Conservation (phyloP, 2,888 invertebrate species). For the Lithodes maja region DNA sequence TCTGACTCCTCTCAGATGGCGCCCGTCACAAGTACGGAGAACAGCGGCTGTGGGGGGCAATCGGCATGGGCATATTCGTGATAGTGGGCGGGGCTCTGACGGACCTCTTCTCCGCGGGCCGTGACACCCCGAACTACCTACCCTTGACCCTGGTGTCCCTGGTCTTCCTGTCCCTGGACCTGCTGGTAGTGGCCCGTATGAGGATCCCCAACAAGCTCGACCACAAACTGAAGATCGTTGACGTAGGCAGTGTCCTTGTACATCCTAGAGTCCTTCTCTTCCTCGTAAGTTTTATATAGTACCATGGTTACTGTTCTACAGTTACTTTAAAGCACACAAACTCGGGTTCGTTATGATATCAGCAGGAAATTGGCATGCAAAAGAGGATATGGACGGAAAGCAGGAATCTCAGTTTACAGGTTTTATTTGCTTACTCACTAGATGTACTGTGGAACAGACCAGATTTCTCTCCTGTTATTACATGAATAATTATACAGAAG, state of each 20-base stretch:
- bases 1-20: conserved; percentile 77
- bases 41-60: conserved; percentile 90
- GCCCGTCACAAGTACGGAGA: conserved; percentile 85
- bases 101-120: conserved; percentile 82
- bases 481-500: too few species aligned
- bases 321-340: neutral
- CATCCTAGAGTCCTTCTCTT: conserved; percentile 41
- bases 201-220: conserved; percentile 72
- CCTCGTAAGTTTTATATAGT: conserved; percentile 31
- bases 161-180: conserved; percentile 75
- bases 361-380: neutral
- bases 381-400: neutral
- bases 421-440: neutral
- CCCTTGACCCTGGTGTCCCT: conserved; percentile 87
- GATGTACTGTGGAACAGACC: neutral
- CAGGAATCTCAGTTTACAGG: neutral
- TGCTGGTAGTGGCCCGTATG: conserved; percentile 80
- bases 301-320: neutral
- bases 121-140: conserved; percentile 82
- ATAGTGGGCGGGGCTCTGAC: conserved; percentile 84
- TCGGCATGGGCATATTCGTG: conserved; percentile 89
- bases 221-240: conserved; percentile 27
- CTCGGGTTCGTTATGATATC: neutral
- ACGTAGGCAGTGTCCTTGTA: conserved; percentile 30
- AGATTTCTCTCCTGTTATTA: too few species aligned